phyloP scores from a whole-genome alignment of 2,888 invertebrate species.

The Pecten maximus region DNA sequence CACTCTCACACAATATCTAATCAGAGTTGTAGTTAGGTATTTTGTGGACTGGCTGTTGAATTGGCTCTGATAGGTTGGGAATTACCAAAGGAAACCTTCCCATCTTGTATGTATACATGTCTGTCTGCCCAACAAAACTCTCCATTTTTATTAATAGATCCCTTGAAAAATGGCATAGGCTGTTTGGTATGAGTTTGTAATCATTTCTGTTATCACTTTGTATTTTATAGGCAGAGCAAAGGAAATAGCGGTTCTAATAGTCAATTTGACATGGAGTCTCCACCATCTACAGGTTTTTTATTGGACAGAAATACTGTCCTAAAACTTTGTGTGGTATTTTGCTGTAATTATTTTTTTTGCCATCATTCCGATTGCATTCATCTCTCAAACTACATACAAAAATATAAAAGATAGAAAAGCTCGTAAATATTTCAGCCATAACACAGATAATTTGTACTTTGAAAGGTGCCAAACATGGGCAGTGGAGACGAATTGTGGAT shows the following conservation, averaged over 20 bases:
- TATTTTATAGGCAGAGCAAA: conserved; percentile 13
- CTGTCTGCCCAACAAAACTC: conserved; percentile 33
- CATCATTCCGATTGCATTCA: conserved; percentile 19
- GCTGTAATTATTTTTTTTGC: conserved; percentile 19
- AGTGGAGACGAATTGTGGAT: conserved; percentile 2
- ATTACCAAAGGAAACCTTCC: background rate
- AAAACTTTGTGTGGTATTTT: background rate
- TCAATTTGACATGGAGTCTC: conserved; percentile 10
- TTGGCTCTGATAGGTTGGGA: conserved; percentile 17
- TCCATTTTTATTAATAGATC: conserved; percentile 26
- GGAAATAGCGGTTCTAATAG: conserved; percentile 10
- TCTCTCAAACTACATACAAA: conserved; percentile 17
- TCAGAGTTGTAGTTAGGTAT: conserved; percentile 3
- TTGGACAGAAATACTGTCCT: background rate
- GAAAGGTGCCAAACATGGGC: background rate
- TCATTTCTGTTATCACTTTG: conserved; percentile 3
- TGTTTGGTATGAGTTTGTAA: conserved; percentile 35
- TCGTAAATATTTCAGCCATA: background rate
- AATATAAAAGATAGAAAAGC: conserved; percentile 20
- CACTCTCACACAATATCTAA: conserved; percentile 41
- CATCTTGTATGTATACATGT: conserved; percentile 37
- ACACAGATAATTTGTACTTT: conserved; percentile 15
- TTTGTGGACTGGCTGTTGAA: background rate
- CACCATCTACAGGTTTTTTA: background rate
- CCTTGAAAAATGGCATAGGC: conserved; percentile 30